Conservation (phyloP, 2,888 invertebrate species). For the Synanthedon andrenaeformis region DNA sequence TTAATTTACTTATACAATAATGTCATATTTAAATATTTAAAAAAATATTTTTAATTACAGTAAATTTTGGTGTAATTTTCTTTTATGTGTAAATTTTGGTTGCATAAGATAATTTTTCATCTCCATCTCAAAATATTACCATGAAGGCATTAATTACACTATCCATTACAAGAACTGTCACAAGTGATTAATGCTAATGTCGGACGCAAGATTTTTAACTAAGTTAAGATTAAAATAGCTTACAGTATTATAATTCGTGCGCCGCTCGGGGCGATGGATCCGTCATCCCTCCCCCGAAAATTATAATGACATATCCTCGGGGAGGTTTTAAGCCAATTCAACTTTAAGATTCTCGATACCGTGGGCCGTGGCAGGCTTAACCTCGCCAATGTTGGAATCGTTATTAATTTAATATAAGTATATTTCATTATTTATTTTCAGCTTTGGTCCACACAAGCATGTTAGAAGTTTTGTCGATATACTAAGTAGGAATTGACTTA, state of each 20-base stretch:
- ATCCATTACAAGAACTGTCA: slow-evolving; percentile 64
- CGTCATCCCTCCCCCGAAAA: slow-evolving; percentile 65
- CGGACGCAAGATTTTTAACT: slow-evolving; percentile 69
- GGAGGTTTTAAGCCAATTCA: slow-evolving; percentile 65
- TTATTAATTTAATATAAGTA: background rate
- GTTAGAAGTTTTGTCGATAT: no score
- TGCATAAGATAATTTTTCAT: background rate
- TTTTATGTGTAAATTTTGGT: no score
- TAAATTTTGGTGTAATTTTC: no score
- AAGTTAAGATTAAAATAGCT: slow-evolving; percentile 71
- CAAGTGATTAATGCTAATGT: slow-evolving; percentile 67
- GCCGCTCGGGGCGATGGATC: slow-evolving; percentile 51
- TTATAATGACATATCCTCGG: slow-evolving; percentile 67
- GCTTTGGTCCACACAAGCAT: background rate
- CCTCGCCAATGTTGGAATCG: background rate
- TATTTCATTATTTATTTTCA: background rate
- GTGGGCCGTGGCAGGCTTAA: slow-evolving; percentile 18
- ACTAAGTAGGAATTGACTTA: no score
- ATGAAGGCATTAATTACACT: slow-evolving; percentile 40
- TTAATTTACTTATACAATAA: no score
- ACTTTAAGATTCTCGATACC: slow-evolving; percentile 48
- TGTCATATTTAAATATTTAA: no score
- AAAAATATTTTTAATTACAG: no score
- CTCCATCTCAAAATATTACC: background rate
- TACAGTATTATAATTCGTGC: slow-evolving; percentile 58